phyloP scores from a whole-genome alignment of 1,140 invertebrate genomes.

The Leptestheria dahalacensis region DNA sequence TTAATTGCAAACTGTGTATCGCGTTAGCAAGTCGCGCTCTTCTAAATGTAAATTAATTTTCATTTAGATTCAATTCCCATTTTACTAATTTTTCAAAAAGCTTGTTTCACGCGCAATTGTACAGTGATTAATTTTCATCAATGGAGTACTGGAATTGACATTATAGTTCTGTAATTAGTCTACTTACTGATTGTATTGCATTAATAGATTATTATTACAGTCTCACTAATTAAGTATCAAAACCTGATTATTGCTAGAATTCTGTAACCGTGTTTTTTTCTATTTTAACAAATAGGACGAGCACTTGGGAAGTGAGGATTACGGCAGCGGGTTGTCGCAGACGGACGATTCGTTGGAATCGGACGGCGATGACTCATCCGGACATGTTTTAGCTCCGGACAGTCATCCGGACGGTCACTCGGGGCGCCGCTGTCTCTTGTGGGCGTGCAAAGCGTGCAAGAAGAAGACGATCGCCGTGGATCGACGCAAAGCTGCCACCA shows the following conservation, averaged over 20 bases:
- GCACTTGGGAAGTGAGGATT: background rate
- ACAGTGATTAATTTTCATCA: too few species aligned
- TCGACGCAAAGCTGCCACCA: constrained; percentile 85
- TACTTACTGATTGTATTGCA: too few species aligned
- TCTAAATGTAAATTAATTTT: too few species aligned
- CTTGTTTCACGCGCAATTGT: too few species aligned
- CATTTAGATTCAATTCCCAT: too few species aligned
- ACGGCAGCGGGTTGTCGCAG: constrained; percentile 1
- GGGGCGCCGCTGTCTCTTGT: constrained; percentile 62
- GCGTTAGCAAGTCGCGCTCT: too few species aligned
- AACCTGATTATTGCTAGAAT: background rate
- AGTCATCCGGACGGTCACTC: constrained; percentile 20
- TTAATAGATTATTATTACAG: background rate
- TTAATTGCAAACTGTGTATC: too few species aligned
- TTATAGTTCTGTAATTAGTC: too few species aligned
- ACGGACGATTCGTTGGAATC: constrained; percentile 12
- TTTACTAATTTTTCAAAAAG: too few species aligned
- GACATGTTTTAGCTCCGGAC: constrained; percentile 36
- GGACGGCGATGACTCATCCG: constrained; percentile 10
- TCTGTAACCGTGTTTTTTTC: too few species aligned
- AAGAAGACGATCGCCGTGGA: constrained; percentile 87
- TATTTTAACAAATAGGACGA: background rate
- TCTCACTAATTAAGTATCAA: background rate
- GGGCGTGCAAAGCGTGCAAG: constrained; percentile 94
- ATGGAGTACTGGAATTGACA: too few species aligned